These are phyloP conservation scores for Scaptodrosophila lebanonensis DNA, from an alignment of 1,140 invertebrate genomes.

Conservation along the genomic window DNA sequence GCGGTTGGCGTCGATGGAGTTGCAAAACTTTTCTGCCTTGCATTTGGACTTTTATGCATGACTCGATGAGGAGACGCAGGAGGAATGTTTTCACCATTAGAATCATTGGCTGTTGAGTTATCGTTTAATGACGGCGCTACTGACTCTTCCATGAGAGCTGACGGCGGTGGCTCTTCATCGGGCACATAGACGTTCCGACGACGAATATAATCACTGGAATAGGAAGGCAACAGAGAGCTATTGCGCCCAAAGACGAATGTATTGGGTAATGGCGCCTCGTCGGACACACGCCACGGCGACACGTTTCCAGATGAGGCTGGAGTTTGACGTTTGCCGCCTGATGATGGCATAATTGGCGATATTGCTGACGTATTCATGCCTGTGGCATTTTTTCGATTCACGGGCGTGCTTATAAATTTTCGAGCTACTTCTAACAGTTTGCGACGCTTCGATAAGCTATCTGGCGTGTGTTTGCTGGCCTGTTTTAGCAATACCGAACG, in stretches of 20 bases:
- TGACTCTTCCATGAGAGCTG: neutral
- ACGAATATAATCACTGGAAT: constrained; percentile 59
- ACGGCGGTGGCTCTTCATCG: constrained; percentile 3
- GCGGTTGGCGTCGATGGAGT: neutral
- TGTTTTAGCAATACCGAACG: constrained; percentile 53
- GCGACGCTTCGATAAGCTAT: constrained; percentile 12
- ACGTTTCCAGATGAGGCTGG: neutral
- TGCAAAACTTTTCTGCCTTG: neutral
- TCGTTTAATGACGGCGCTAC: neutral
- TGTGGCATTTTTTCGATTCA: constrained; percentile 19
- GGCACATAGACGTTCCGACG: constrained; percentile 45
- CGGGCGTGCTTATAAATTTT: constrained; percentile 56
- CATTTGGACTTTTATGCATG: neutral
- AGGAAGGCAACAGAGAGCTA: constrained; percentile 59
- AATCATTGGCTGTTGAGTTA: constrained; percentile 38
- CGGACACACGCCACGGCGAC: constrained; percentile 66
- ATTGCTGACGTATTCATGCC: constrained; percentile 8
- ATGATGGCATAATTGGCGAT: constrained; percentile 35
- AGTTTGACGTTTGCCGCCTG: neutral
- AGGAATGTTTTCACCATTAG: constrained; percentile 61
- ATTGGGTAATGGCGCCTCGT: constrained; percentile 43
- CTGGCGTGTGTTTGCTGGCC: constrained; percentile 26
- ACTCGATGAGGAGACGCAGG: constrained; percentile 4
- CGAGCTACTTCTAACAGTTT: constrained; percentile 46
- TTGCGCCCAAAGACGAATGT: constrained; percentile 58